Conservation (phyloP, 2,113 vertebrate species). For the Verasper variegatus region DNA sequence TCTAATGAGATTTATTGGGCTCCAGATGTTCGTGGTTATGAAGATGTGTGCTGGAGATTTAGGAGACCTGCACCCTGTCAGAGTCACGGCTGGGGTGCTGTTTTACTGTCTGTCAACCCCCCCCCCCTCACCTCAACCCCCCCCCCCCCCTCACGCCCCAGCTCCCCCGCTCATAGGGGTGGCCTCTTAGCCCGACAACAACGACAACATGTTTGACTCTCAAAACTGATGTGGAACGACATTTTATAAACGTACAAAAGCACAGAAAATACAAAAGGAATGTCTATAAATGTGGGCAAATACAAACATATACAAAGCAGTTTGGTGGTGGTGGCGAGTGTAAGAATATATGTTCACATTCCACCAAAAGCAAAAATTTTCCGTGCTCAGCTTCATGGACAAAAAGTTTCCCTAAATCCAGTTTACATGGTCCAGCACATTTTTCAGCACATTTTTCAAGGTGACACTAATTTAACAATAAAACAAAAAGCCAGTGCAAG, state of each 20-base stretch:
- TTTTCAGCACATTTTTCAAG: conserved; percentile 52
- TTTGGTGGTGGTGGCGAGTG: conserved; percentile 28
- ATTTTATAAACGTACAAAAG: conserved; percentile 65
- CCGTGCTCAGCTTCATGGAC: conserved; percentile 20
- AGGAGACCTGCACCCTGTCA: conserved; percentile 70
- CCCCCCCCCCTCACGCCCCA: not conserved
- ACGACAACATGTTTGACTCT: not conserved
- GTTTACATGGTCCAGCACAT: conserved; percentile 65
- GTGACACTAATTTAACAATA: conserved; percentile 37
- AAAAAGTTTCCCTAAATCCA: conserved; percentile 67
- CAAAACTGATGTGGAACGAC: conserved; percentile 28
- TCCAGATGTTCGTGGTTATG: conserved; percentile 75
- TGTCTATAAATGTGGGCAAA: conserved; percentile 47
- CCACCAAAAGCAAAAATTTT: conserved; percentile 7
- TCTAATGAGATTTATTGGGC: conserved; percentile 68
- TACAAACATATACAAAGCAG: conserved; percentile 69
- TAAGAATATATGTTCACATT: conserved; percentile 35
- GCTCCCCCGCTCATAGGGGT: conserved; percentile 53
- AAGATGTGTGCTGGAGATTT: conserved; percentile 76
- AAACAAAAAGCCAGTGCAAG: conserved; percentile 71
- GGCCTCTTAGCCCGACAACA: conserved; percentile 61
- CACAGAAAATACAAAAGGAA: conserved; percentile 56
- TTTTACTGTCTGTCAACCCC: conserved; percentile 55
- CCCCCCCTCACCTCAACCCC: not conserved
- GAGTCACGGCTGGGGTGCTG: conserved; percentile 57